Base-by-base conservation (phyloP, 2,888 invertebrate species). In the Glyphotaelius pellucidus region DNA sequence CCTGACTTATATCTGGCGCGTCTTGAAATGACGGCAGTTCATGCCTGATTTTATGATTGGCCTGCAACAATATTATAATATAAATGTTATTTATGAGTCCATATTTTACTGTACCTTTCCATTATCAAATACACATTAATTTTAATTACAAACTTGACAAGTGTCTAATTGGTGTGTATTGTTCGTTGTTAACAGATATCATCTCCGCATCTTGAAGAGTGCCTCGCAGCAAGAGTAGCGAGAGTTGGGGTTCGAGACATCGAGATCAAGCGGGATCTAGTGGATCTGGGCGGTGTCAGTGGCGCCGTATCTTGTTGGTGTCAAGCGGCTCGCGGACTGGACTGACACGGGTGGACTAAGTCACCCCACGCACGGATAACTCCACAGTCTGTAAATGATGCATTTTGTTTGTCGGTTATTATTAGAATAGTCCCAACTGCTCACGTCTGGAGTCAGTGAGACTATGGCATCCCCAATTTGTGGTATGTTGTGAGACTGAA, bases 331-430 rank as follows among this genome's bases (percentile, higher is more conserved):
- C 67, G 25, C 67, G 42, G 85, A 86, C 87, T 19, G 87, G 31
- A 52, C 47, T 83, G 35, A 32, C 25, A 32, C 83, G 32, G 83
- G 32, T n/a, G 84, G 2, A 38, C 35, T 38, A 84, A 32, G 35
- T 84, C 67, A 31, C 67, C 52, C 52, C 14, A 9, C 87, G 47
- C 87, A 87, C 87, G 87, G 87, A 87, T 87, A 31, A 52, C 87
- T 87, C 87, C 87, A 87, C 87, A 87, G 52, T 47, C 87, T 47
- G 87, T 87, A 1, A 87, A 67, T 87, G 15, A 14, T n/a, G 30
- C 11, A 47, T 42, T 85, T 31, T 2, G 31, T 67, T 67, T 25
- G 25, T 25, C 7, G 4, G 25, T 25, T 67, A 25, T 67, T 67
- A 9, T 67, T 67, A 67, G 19, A 67, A 25, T 47, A 15, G 3